Percentiles rank a stretch among this genome's conserved stretches.
Evolutionary conservation across 2,113 vertebrate species (phyloP).

Genomic region (Rhizomys pruinosus): DNA sequence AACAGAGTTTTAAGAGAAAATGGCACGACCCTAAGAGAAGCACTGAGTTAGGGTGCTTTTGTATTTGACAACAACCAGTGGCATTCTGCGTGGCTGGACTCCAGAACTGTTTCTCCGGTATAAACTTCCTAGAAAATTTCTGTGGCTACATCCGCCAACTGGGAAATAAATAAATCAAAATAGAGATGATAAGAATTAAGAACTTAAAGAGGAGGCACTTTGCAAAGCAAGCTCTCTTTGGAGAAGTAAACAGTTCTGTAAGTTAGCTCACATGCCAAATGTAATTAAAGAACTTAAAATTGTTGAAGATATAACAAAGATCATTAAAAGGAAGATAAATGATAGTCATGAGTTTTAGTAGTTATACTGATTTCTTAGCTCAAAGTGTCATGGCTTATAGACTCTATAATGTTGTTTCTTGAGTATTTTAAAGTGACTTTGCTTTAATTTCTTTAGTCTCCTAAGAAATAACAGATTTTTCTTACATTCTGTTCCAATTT

Average conservation of each 20-base stretch:
- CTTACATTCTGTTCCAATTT: background rate
- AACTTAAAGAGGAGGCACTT: background rate
- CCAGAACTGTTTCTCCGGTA: background rate
- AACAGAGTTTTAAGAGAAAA: background rate
- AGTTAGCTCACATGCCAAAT: background rate
- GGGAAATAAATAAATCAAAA: background rate
- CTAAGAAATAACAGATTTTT: constrained; percentile 1
- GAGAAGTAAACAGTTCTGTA: background rate
- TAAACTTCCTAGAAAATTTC: background rate
- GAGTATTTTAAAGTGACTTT: constrained; percentile 21
- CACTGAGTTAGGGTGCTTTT: background rate
- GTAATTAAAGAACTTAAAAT: background rate
- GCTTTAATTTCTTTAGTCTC: background rate
- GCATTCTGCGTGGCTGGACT: background rate
- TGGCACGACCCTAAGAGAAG: background rate
- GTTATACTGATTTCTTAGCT: background rate
- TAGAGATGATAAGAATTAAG: background rate
- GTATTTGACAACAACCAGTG: background rate
- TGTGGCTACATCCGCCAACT: background rate
- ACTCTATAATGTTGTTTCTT: background rate
- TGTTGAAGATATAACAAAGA: background rate
- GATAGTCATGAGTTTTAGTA: background rate
- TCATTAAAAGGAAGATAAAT: background rate
- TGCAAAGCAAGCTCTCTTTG: background rate
- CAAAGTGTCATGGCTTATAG: background rate